Percentiles rank a stretch among this genome's conserved stretches.
phyloP scores from a whole-genome alignment of 1,140 invertebrate species.

The Panulirus ornatus region DNA sequence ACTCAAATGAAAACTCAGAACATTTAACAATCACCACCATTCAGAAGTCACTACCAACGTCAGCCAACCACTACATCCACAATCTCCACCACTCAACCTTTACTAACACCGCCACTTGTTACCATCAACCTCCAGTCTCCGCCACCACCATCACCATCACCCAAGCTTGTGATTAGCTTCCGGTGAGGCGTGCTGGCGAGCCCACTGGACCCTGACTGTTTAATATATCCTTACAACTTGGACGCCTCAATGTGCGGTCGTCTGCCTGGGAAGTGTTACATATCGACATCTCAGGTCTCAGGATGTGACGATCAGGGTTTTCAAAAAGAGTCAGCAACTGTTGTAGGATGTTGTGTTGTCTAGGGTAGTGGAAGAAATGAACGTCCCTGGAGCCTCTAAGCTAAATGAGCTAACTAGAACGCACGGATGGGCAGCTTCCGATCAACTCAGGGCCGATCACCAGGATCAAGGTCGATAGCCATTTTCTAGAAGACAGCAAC shows the following conservation, averaged over 20 bases:
- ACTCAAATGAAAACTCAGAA: too few relatives aligned
- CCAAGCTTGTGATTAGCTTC: background rate
- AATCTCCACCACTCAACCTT: background rate
- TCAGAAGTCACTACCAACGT: background rate
- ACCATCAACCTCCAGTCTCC: too few relatives aligned
- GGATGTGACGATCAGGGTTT: background rate
- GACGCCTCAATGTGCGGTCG: background rate
- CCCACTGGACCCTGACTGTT: background rate
- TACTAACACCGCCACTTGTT: background rate
- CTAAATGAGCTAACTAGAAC: too few relatives aligned
- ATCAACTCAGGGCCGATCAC: too few relatives aligned
- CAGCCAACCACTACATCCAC: background rate
- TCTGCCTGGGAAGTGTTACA: background rate
- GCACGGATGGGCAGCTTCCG: too few relatives aligned
- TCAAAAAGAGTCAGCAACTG: too few relatives aligned
- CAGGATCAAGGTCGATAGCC: too few relatives aligned
- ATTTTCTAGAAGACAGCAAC: too few relatives aligned
- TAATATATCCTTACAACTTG: background rate
- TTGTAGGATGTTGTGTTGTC: too few relatives aligned
- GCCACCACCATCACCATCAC: background rate
- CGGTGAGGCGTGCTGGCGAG: background rate
- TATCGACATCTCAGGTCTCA: background rate
- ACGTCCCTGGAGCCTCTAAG: too few relatives aligned
- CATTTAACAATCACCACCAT: too few relatives aligned
- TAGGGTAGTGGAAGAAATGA: too few relatives aligned